Base-by-base conservation (phyloP, 2,888 invertebrate species). In the Pachliopta kotzebuea region DNA sequence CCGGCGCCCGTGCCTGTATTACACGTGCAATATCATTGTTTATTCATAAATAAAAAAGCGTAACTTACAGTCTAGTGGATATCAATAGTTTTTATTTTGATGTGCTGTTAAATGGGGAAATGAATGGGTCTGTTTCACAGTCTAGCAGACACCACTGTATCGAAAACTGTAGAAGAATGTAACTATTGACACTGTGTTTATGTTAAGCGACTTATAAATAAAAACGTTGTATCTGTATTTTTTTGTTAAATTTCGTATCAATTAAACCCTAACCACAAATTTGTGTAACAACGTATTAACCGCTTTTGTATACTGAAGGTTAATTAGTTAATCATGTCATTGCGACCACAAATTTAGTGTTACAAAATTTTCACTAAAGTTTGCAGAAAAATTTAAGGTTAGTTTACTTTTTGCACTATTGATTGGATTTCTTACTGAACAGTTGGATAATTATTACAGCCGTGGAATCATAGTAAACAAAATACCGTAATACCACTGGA, bases 1-100 rank as follows among this genome's bases (percentile, higher is more conserved):
- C 29, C 17, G 9, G 26, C n/a, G 52, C 26, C 50, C 31, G 21
- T 8, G 56, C 31, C 18, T 50, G 42, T 42, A 49, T 56, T 50
- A 11, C 21, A 37, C 45, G 21, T 8, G 56, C 11, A 60, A 52
- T 56, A 56, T 26, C 29, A 20, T n/a, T 53, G 45, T 57, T 60
- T 60, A 52, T 56, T 53, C 53, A 37, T 21, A 20, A 45, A 52
- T 23, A 56, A 37, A 60, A 55, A 60, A 64, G 26, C 31, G 42
- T 56, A 57, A 52, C 20, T 63, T 26, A 65, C 65, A 54, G 65
- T 65, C 60, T 64, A 60, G 64, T 64, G 64, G 52, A 56, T 52
- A 52, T 60, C 56, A 60, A 64, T 64, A 56, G 60, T 42, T 55
- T n/a, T 26, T 55, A 63, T 56, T 60, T 37, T 37, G 60, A 53